These are phyloP conservation scores for Athalia rosae DNA, from an alignment of 2,888 invertebrate genomes.

Conservation along the genomic window DNA sequence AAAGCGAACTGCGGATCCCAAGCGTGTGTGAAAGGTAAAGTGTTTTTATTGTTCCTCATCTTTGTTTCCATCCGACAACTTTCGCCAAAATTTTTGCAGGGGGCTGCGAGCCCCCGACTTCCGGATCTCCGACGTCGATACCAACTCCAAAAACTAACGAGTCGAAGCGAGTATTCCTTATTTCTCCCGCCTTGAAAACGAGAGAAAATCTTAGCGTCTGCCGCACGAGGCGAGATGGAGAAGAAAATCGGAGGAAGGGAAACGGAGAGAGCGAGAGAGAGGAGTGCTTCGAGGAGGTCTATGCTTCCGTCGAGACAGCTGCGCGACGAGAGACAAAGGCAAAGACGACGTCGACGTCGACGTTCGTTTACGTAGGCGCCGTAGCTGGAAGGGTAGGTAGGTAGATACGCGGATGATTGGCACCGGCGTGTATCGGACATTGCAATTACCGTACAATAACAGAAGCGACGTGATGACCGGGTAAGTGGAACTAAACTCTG, in stretches of 20 bases:
- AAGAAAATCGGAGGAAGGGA: not conserved
- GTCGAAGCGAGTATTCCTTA: no score
- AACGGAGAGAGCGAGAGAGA: not conserved
- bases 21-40: not conserved
- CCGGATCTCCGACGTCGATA: no score
- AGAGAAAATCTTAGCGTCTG: no score
- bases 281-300: conserved; percentile 7
- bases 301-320: conserved; percentile 24
- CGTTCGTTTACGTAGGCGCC: not conserved
- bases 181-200: no score
- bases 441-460: conserved; percentile 38
- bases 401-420: no score
- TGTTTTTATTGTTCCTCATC: not conserved
- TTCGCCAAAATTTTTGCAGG: no score
- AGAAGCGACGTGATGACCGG: not conserved
- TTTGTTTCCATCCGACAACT: not conserved
- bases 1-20: not conserved
- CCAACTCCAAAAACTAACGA: no score
- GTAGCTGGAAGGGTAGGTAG: not conserved
- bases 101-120: no score
- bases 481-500: conserved; percentile 9
- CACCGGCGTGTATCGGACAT: conserved; percentile 23
- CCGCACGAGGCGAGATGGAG: no score
- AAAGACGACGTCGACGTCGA: conserved; percentile 3
- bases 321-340: not conserved